Conservation (phyloP, 2,888 invertebrate species). For the Sympetrum striolatum region DNA sequence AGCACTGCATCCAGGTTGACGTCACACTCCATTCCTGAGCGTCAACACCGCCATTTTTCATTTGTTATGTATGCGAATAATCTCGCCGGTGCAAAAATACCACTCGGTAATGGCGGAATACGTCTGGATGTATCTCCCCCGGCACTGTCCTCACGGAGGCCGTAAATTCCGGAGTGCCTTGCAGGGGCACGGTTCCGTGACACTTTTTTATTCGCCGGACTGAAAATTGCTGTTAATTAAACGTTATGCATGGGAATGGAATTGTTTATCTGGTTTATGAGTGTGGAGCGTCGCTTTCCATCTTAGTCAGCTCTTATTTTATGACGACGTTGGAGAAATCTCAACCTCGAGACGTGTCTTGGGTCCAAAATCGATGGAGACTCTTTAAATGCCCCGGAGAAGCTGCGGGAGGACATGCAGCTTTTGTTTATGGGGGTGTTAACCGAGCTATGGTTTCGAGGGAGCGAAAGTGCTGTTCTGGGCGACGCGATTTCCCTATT, state of each 20-base stretch:
- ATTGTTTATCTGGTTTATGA: background rate
- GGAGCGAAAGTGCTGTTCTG: background rate
- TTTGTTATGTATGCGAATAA: background rate
- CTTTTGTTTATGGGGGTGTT: background rate
- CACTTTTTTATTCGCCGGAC: background rate
- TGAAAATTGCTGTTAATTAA: background rate
- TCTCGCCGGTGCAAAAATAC: background rate
- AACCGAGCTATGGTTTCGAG: background rate
- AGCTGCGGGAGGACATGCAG: background rate
- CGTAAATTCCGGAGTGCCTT: background rate
- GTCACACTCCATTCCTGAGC: background rate
- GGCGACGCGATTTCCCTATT: too few relatives aligned
- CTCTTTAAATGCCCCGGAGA: background rate
- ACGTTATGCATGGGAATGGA: background rate
- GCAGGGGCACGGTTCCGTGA: background rate
- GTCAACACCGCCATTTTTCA: background rate
- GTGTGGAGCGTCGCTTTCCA: background rate
- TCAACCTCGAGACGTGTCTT: background rate
- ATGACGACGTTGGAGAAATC: background rate
- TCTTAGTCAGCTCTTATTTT: background rate
- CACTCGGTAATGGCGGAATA: background rate
- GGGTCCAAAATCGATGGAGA: background rate
- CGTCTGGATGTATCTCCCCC: background rate
- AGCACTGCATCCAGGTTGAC: background rate
- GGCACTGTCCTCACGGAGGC: background rate